phyloP scores from a whole-genome alignment of 2,888 invertebrate genomes.

The Rhagonycha fulva region DNA sequence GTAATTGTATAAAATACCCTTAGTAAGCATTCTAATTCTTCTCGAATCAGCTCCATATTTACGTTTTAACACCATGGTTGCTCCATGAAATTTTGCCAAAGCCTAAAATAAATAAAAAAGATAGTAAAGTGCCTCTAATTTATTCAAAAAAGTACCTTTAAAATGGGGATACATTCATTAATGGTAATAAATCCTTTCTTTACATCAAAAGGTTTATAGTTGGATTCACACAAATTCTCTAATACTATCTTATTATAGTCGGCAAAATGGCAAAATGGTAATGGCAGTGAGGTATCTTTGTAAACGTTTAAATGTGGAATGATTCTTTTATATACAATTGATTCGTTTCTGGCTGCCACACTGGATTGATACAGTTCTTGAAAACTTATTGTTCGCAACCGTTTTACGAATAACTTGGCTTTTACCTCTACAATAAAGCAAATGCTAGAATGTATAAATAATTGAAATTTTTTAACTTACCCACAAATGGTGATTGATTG shows the following conservation, averaged over 20 bases:
- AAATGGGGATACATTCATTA: slow-evolving; percentile 16
- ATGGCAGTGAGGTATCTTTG: not conserved
- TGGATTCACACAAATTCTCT: slow-evolving; percentile 27
- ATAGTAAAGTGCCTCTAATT: not conserved
- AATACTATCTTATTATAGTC: slow-evolving; percentile 23
- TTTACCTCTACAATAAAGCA: not conserved
- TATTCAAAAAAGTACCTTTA: slow-evolving; percentile 10
- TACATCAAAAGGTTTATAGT: slow-evolving; percentile 21
- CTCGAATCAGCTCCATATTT: slow-evolving; percentile 9
- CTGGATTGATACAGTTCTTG: not conserved
- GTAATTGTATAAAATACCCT: slow-evolving; percentile 7
- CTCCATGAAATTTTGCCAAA: slow-evolving; percentile 35
- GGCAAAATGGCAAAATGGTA: not conserved
- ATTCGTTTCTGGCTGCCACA: slow-evolving; percentile 32
- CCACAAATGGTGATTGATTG: no score
- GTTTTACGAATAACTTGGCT: not conserved
- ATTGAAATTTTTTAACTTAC: no score
- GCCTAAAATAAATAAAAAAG: slow-evolving; percentile 15
- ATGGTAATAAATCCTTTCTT: slow-evolving; percentile 12
- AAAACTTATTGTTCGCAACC: not conserved
- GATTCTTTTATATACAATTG: slow-evolving; percentile 31
- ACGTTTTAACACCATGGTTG: slow-evolving; percentile 32
- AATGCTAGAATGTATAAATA: not conserved
- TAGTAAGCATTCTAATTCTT: not conserved
- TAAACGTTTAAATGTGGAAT: slow-evolving; percentile 30